These are phyloP conservation scores for Limnodromus scolopaceus DNA, from an alignment of 2,797 vertebrate genomes.

Conservation along the genomic window DNA sequence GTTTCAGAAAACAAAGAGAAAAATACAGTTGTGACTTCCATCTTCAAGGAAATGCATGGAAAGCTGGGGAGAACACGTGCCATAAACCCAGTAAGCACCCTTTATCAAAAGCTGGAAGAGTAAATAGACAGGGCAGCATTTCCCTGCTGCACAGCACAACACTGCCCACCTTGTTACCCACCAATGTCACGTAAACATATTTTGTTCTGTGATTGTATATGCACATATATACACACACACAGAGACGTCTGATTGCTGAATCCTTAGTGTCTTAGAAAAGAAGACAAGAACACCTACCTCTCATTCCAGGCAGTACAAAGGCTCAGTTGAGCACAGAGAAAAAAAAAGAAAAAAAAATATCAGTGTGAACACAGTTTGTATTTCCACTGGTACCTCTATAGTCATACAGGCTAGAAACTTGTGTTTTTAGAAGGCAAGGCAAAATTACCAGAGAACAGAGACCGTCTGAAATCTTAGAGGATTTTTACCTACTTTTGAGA, in stretches of 20 bases:
- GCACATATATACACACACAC: neutral
- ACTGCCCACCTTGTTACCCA: no score
- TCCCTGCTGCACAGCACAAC: neutral
- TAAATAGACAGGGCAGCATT: neutral
- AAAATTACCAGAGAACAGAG: neutral
- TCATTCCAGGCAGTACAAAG: neutral
- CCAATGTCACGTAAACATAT: neutral
- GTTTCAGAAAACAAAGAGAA: neutral
- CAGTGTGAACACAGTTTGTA: fast-evolving
- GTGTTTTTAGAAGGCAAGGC: neutral
- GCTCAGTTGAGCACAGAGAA: neutral
- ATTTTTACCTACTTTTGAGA: neutral
- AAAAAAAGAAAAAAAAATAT: neutral
- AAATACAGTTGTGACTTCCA: neutral
- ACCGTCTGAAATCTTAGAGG: neutral
- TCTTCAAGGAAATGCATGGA: neutral
- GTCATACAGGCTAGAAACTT: neutral
- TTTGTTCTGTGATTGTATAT: neutral
- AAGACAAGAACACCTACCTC: neutral
- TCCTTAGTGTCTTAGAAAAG: neutral
- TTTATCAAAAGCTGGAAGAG: neutral
- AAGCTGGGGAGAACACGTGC: neutral
- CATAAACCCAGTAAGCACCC: neutral
- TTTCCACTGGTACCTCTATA: neutral
- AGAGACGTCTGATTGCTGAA: fast-evolving